These are phyloP conservation scores for Vipera latastei DNA, from an alignment of 2,797 vertebrate genomes.

Conservation along the genomic window DNA sequence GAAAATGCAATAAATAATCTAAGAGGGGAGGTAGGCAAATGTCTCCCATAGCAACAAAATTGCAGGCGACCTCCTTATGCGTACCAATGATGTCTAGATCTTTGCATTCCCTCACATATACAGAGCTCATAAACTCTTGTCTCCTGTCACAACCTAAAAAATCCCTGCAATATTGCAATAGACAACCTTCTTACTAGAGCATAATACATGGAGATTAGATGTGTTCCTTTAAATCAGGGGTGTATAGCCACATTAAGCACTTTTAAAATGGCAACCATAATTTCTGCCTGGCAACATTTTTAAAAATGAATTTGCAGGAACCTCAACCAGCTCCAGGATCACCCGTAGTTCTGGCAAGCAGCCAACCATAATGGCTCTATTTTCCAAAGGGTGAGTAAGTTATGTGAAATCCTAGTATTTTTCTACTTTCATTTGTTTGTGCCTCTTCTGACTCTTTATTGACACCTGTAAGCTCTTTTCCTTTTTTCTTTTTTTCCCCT, in stretches of 20 bases:
- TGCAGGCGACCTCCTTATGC: neutral
- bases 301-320: slow-evolving; percentile 66
- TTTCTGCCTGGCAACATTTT: neutral
- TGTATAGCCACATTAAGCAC: neutral
- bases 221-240: neutral
- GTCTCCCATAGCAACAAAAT: neutral
- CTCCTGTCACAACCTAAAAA: neutral
- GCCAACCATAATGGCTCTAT: slow-evolving; percentile 82
- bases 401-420: neutral
- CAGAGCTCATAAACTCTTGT: neutral
- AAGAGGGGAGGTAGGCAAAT: neutral
- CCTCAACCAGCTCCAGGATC: slow-evolving; percentile 76
- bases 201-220: neutral
- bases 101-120: neutral
- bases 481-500: neutral
- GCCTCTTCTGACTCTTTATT: neutral
- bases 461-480: neutral
- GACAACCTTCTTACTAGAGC: too few relatives aligned
- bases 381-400: slow-evolving; percentile 84
- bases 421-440: neutral
- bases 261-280: neutral
- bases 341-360: slow-evolving; percentile 87
- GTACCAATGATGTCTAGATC: neutral
- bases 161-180: neutral
- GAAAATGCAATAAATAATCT: neutral